These are phyloP conservation scores for Macroramphosus scolopax DNA, from an alignment of 2,797 vertebrate genomes.

Conservation along the genomic window DNA sequence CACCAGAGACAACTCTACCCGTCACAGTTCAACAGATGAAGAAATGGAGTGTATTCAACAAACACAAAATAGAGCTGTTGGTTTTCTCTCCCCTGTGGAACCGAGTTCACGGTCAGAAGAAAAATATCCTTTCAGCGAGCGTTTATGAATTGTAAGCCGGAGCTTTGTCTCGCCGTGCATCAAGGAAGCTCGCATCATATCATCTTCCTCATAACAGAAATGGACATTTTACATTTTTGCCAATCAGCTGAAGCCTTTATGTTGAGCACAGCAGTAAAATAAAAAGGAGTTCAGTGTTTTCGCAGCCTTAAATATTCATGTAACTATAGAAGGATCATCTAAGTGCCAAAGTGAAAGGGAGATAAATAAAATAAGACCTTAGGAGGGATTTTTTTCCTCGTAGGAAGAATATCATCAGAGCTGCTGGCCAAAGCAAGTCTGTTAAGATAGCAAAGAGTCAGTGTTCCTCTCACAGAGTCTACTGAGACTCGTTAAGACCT, in stretches of 20 bases:
- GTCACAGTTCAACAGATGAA: constrained; percentile 41
- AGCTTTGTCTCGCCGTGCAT: constrained; percentile 28
- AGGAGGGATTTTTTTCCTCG: constrained; percentile 18
- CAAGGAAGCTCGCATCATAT: constrained; percentile 19
- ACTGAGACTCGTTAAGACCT: constrained; percentile 61
- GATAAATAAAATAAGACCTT: constrained; percentile 24
- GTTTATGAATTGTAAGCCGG: constrained; percentile 16
- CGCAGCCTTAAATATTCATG: constrained; percentile 21
- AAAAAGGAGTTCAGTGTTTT: constrained; percentile 1
- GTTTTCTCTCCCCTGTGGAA: constrained; percentile 30
- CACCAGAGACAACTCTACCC: constrained; percentile 29
- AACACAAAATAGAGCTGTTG: constrained; percentile 48
- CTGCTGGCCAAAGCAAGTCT: constrained; percentile 39
- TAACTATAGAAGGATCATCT: constrained; percentile 16
- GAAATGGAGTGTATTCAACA: constrained; percentile 42
- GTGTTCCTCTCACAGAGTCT: constrained; percentile 30
- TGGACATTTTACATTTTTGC: constrained; percentile 32
- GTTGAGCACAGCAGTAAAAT: too few relatives aligned
- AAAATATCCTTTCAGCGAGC: constrained; percentile 16
- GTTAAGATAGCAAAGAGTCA: constrained; percentile 29
- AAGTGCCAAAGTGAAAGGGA: constrained; percentile 11
- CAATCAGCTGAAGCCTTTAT: constrained; percentile 3
- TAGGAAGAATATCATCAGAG: constrained; percentile 32
- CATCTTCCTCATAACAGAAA: constrained; percentile 14
- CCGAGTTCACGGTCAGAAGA: constrained; percentile 27